Conservation (phyloP, 2,888 invertebrate species). For the Mythimna impura region DNA sequence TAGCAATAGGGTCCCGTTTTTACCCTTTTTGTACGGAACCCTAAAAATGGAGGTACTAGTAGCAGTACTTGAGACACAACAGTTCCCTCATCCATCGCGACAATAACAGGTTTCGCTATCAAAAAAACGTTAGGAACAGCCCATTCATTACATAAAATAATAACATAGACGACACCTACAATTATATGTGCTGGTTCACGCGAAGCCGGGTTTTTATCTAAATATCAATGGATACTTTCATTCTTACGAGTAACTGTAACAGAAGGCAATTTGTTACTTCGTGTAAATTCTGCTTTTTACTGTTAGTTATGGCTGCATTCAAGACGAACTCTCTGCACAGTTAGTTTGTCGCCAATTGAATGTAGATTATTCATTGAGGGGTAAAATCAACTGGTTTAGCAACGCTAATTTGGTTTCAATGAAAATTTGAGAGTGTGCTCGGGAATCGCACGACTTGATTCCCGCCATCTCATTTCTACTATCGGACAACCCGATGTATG, state of each 20-base stretch:
- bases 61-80: slow-evolving; percentile 16
- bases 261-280: slow-evolving; percentile 26
- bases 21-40: too few species aligned
- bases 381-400: too few species aligned
- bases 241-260: slow-evolving; percentile 48
- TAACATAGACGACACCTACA: slow-evolving; percentile 36
- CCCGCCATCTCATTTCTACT: too few species aligned
- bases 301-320: not conserved
- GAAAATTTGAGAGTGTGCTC: too few species aligned
- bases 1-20: too few species aligned
- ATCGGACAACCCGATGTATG: too few species aligned
- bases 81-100: slow-evolving; percentile 50
- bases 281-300: slow-evolving; percentile 37
- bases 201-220: slow-evolving; percentile 42
- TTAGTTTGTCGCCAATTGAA: slow-evolving; percentile 1
- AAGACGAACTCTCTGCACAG: too few species aligned
- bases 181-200: slow-evolving; percentile 53
- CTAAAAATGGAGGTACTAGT: not conserved
- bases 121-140: slow-evolving; percentile 46
- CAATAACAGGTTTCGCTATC: slow-evolving; percentile 52
- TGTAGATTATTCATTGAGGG: not conserved
- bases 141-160: slow-evolving; percentile 49
- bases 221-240: slow-evolving; percentile 61
- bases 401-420: too few species aligned
- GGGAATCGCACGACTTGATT: too few species aligned